These are phyloP conservation scores for Diaperis boleti DNA, from an alignment of 2,888 invertebrate species.

Conservation along the genomic window DNA sequence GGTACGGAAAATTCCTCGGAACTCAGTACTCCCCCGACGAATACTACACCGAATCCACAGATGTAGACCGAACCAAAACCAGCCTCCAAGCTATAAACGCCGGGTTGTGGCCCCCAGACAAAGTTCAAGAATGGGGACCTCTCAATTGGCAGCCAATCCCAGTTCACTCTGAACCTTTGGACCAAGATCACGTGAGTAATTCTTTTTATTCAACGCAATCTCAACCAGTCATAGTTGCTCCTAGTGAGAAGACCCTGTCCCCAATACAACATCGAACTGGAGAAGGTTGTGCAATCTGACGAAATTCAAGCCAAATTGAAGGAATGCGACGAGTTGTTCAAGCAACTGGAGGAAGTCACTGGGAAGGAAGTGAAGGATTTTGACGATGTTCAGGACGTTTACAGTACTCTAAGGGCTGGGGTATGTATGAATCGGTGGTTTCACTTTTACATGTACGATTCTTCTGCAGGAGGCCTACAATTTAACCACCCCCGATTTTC, in stretches of 20 bases:
- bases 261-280: slow-evolving; percentile 71
- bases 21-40: slow-evolving; percentile 70
- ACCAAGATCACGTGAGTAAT: slow-evolving; percentile 73
- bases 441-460: not conserved
- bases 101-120: slow-evolving; percentile 77
- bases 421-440: slow-evolving; percentile 59
- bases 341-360: slow-evolving; percentile 68
- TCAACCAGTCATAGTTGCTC: slow-evolving; percentile 68
- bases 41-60: slow-evolving; percentile 78
- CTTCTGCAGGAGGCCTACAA: slow-evolving; percentile 68
- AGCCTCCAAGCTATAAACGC: slow-evolving; percentile 78
- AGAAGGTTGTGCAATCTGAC: slow-evolving; percentile 66
- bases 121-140: slow-evolving; percentile 70
- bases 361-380: slow-evolving; percentile 70
- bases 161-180: slow-evolving; percentile 74
- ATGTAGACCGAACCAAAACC: slow-evolving; percentile 81
- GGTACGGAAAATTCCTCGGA: slow-evolving; percentile 75
- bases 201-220: not conserved
- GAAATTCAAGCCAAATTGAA: slow-evolving; percentile 68
- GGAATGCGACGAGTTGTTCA: slow-evolving; percentile 67
- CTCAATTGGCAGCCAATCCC: slow-evolving; percentile 85
- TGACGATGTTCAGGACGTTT: slow-evolving; percentile 75
- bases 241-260: slow-evolving; percentile 75
- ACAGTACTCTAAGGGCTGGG: slow-evolving; percentile 76
- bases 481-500: slow-evolving; percentile 74